phyloP scores from a whole-genome alignment of 2,113 vertebrate genomes.

The Amazona vittata region DNA sequence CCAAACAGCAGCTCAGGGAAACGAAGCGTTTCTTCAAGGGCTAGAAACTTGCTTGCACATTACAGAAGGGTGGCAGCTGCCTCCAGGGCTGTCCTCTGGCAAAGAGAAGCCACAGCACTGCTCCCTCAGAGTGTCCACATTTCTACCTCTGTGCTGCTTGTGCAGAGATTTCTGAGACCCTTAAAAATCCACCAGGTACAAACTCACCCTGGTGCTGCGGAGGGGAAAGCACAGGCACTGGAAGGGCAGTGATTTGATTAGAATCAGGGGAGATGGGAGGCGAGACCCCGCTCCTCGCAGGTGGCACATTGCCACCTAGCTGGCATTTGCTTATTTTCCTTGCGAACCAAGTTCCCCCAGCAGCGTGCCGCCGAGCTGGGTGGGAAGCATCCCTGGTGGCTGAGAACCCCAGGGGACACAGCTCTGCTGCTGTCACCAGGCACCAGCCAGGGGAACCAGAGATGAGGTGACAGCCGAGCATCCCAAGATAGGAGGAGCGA shows the following conservation, averaged over 20 bases:
- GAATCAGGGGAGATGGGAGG: background rate
- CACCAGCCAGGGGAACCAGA: background rate
- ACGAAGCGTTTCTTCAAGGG: background rate
- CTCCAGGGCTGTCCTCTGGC: background rate
- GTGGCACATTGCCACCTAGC: slow-evolving; percentile 63
- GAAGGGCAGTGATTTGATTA: background rate
- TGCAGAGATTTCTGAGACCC: background rate
- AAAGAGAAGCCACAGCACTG: rapidly evolving
- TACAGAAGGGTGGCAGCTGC: background rate
- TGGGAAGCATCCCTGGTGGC: background rate
- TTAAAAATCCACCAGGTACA: background rate
- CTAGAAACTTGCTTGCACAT: background rate
- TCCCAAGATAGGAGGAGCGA: rapidly evolving
- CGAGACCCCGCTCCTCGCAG: background rate
- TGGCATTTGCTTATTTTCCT: slow-evolving; percentile 16
- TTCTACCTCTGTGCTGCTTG: background rate
- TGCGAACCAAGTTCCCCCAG: background rate
- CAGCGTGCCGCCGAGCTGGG: rapidly evolving
- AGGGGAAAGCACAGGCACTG: background rate
- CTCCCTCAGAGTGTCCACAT: background rate
- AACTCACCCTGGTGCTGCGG: background rate
- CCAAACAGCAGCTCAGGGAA: background rate
- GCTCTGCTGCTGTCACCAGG: background rate
- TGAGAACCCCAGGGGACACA: background rate
- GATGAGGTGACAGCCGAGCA: background rate